Conservation (phyloP, 2,113 vertebrate genomes). For the Atrichornis clamosus region DNA sequence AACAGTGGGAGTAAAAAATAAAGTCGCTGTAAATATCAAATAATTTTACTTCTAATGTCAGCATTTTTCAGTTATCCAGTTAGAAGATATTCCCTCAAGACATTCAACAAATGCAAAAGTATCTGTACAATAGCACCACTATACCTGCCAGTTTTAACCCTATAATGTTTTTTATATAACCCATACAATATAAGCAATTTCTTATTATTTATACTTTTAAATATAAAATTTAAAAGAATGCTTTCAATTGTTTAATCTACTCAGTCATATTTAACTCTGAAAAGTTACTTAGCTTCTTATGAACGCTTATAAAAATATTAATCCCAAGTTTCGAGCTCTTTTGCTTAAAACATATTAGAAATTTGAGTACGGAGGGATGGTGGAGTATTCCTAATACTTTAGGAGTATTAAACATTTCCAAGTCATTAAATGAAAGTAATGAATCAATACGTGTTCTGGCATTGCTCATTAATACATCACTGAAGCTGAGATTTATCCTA, state of each 20-base stretch:
- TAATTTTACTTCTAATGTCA: background rate
- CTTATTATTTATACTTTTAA: too few relatives aligned
- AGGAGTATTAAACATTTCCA: background rate
- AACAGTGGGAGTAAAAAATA: background rate
- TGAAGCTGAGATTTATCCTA: background rate
- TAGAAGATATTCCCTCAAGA: background rate
- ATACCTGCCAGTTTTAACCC: background rate
- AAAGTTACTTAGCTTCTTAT: background rate
- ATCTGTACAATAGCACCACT: background rate
- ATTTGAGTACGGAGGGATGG: background rate
- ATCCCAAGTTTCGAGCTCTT: background rate
- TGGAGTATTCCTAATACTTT: background rate
- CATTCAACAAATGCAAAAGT: background rate
- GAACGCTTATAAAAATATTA: background rate
- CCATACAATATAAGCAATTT: background rate
- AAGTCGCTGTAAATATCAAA: background rate
- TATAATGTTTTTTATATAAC: background rate
- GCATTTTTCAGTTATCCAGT: background rate
- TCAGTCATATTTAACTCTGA: background rate
- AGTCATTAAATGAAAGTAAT: slow-evolving; percentile 1
- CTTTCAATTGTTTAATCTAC: background rate
- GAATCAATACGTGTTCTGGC: slow-evolving; percentile 4
- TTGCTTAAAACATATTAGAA: background rate
- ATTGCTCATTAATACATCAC: background rate
- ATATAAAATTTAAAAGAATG: background rate